Percentiles rank a stretch among this genome's conserved stretches.
Conservation (phyloP, 2,888 invertebrate genomes). For the Tetragnatha montana region DNA sequence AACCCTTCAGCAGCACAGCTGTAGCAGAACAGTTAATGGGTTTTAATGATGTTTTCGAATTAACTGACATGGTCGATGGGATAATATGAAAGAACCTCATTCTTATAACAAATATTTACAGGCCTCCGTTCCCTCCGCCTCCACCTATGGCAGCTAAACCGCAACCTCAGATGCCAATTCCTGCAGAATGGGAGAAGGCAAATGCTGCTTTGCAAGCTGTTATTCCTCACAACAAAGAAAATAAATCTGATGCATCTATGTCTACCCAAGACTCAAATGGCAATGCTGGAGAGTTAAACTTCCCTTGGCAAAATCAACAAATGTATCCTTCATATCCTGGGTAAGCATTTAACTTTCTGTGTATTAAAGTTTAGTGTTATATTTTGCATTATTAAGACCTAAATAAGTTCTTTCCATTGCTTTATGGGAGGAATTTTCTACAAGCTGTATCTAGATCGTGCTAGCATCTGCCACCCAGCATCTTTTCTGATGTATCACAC, state of each 20-base stretch:
- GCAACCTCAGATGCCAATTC: conserved; percentile 26
- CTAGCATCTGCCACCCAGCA: too few relatives aligned
- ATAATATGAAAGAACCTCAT: neutral
- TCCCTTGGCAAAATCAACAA: conserved; percentile 43
- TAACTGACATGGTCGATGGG: too few relatives aligned
- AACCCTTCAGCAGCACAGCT: too few relatives aligned
- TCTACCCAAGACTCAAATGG: neutral
- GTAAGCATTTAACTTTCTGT: conserved; percentile 9
- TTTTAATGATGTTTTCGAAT: too few relatives aligned
- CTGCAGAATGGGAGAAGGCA: conserved; percentile 63
- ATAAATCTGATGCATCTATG: neutral
- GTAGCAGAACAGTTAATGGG: too few relatives aligned
- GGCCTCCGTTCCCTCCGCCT: conserved; percentile 16
- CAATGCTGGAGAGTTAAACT: conserved; percentile 7
- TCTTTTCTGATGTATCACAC: too few relatives aligned
- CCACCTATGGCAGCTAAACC: conserved; percentile 13
- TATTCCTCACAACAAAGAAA: neutral
- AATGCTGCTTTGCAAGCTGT: conserved; percentile 63
- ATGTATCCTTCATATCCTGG: conserved; percentile 47
- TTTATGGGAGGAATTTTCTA: too few relatives aligned
- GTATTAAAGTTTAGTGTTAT: neutral
- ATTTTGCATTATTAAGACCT: too few relatives aligned
- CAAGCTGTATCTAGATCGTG: too few relatives aligned
- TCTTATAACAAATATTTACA: conserved; percentile 7
- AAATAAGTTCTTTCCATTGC: too few relatives aligned